A percentile compares a stretch with the other conserved stretches of the same genome.
Conservation (phyloP, 2,888 invertebrate genomes). For the Leucophenga maculata region DNA sequence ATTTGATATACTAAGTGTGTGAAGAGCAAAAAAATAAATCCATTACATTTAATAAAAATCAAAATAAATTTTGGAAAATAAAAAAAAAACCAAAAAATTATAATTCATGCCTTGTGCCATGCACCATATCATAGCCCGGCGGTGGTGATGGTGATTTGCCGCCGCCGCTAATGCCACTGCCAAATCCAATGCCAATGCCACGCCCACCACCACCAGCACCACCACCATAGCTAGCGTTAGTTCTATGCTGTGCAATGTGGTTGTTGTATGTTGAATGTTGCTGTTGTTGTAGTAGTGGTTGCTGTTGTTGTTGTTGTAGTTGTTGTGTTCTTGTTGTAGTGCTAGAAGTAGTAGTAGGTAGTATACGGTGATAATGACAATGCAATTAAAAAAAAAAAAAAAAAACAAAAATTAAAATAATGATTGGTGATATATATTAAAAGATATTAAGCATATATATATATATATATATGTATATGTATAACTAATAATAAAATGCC, state of each 20-base stretch:
- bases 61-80: slow-evolving; percentile 19
- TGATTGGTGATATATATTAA: too few species aligned
- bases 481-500: slow-evolving; percentile 48
- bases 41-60: not conserved
- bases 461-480: too few species aligned
- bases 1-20: too few species aligned
- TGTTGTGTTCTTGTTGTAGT: slow-evolving; percentile 50
- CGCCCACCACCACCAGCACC: slow-evolving; percentile 56
- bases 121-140: slow-evolving; percentile 73
- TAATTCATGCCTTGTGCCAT: slow-evolving; percentile 74
- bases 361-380: slow-evolving; percentile 46
- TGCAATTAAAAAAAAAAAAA: slow-evolving; percentile 30
- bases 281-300: slow-evolving; percentile 34
- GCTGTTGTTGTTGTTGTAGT: slow-evolving; percentile 37
- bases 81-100: slow-evolving; percentile 46
- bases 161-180: slow-evolving; percentile 46
- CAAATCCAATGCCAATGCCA: slow-evolving; percentile 40
- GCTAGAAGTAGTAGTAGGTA: slow-evolving; percentile 53
- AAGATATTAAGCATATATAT: too few species aligned
- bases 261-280: slow-evolving; percentile 37
- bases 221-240: slow-evolving; percentile 57
- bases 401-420: too few species aligned
- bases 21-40: slow-evolving; percentile 10
- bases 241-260: slow-evolving; percentile 63
- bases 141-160: slow-evolving; percentile 72